These are phyloP conservation scores for Aurelia aurita DNA, from an alignment of 30 jellyfish, hydroid and myxozoan species.

Conservation along the genomic window DNA sequence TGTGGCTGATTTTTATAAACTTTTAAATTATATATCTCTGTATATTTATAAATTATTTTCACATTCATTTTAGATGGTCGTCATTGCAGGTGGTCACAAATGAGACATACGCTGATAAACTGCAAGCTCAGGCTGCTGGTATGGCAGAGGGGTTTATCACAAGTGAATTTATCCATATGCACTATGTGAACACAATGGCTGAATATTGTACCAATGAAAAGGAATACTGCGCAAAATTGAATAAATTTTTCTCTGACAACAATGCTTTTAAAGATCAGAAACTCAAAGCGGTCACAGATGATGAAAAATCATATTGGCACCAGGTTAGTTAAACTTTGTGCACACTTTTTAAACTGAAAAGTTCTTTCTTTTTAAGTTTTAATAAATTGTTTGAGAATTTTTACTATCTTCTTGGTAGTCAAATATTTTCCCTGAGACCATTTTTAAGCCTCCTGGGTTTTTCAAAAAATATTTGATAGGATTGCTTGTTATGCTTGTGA, in stretches of 20 bases:
- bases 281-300: conserved; percentile 22
- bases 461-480: no score
- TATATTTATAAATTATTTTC: no score
- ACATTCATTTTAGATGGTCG: conserved; percentile 79
- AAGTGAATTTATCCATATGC: conserved; percentile 85
- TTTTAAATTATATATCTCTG: no score
- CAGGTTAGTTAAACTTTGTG: conserved; percentile 74
- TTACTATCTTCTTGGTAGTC: no score
- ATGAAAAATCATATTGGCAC: conserved; percentile 77
- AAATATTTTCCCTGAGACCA: no score
- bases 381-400: no score
- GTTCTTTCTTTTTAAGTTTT: no score
- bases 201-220: conserved; percentile 73
- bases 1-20: no score
- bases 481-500: no score
- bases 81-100: conserved; percentile 72
- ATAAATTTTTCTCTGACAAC: conserved; percentile 60
- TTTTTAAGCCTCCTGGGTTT: no score
- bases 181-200: conserved; percentile 58
- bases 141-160: conserved; percentile 95
- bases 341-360: no score
- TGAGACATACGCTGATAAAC: conserved; percentile 67
- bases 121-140: conserved; percentile 99
- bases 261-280: conserved; percentile 55
- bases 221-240: conserved; percentile 73